Percentiles rank a stretch among this genome's conserved stretches.
Conservation (phyloP, 2,113 vertebrate species). For the Holacanthus passer region DNA sequence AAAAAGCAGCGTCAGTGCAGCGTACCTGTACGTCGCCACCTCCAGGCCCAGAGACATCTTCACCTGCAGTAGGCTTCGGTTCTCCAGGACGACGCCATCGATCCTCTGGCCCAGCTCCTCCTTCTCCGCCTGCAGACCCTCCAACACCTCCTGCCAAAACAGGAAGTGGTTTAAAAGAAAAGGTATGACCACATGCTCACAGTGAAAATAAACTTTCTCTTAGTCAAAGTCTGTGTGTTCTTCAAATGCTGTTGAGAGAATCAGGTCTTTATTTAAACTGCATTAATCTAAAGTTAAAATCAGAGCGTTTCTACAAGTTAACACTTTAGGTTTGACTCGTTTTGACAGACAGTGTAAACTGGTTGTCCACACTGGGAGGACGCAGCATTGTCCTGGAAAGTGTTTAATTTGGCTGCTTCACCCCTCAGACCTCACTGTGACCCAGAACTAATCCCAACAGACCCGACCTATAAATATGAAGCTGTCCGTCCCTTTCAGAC, state of each 20-base stretch:
- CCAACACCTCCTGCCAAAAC: conserved; percentile 75
- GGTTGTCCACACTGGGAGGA: not conserved
- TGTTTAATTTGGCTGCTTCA: not conserved
- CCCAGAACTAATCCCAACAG: conserved; percentile 48
- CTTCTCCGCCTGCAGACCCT: conserved; percentile 76
- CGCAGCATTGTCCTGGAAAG: not conserved
- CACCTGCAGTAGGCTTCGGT: conserved; percentile 71
- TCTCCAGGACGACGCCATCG: conserved; percentile 70
- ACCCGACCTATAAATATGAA: not conserved
- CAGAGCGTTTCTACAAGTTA: not conserved
- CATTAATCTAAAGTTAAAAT: not conserved
- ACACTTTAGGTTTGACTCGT: not conserved
- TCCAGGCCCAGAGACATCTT: conserved; percentile 83
- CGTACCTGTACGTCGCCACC: conserved; percentile 85
- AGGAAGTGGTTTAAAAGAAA: conserved; percentile 52
- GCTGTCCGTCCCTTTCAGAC: conserved; percentile 1
- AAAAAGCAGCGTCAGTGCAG: not conserved
- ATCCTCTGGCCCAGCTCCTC: conserved; percentile 73
- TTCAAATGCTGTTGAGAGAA: not conserved
- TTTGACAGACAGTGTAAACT: no score
- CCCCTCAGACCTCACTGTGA: conserved; percentile 31
- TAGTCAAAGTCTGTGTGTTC: no score
- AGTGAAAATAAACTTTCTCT: conserved; percentile 15
- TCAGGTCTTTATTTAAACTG: not conserved
- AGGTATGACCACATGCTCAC: not conserved